Percentiles rank a stretch among this genome's conserved stretches.
phyloP scores from a whole-genome alignment of 2,113 vertebrate species.

The Phoxinus phoxinus region DNA sequence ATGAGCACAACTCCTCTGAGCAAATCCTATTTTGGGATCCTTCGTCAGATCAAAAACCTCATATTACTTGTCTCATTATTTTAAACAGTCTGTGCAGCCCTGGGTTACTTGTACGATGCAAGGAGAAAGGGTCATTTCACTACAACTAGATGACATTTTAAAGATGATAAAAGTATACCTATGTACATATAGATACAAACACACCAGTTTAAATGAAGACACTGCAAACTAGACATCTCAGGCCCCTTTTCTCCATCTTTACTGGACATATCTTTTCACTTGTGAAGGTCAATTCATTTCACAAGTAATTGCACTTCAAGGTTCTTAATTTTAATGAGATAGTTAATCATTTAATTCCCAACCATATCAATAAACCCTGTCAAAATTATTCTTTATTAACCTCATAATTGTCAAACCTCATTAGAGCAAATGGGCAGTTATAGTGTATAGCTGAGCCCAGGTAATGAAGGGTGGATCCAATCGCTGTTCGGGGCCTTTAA shows the following conservation, averaged over 20 bases:
- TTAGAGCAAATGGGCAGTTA: constrained; percentile 61
- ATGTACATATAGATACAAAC: neutral
- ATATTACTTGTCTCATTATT: neutral
- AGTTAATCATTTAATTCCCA: constrained; percentile 75
- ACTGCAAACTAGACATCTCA: constrained; percentile 13
- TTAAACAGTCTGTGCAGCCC: neutral
- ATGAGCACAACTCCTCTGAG: neutral
- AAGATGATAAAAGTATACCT: neutral
- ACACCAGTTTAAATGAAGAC: neutral
- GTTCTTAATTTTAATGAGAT: constrained; percentile 74
- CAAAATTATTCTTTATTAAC: constrained; percentile 70
- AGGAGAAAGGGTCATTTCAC: neutral
- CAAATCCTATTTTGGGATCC: neutral
- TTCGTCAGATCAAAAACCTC: neutral
- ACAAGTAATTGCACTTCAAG: constrained; percentile 69
- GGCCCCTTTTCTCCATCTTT: neutral
- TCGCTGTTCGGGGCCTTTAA: constrained; percentile 46
- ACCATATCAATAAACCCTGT: constrained; percentile 70
- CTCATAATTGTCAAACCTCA: constrained; percentile 66
- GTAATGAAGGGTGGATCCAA: constrained; percentile 54
- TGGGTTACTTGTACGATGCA: neutral
- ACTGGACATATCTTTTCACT: constrained; percentile 52
- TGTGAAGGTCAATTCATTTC: constrained; percentile 71
- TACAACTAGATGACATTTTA: neutral
- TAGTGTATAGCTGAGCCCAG: constrained; percentile 56